Conservation (phyloP, 2,797 vertebrate species). For the Austrolebias charrua region DNA sequence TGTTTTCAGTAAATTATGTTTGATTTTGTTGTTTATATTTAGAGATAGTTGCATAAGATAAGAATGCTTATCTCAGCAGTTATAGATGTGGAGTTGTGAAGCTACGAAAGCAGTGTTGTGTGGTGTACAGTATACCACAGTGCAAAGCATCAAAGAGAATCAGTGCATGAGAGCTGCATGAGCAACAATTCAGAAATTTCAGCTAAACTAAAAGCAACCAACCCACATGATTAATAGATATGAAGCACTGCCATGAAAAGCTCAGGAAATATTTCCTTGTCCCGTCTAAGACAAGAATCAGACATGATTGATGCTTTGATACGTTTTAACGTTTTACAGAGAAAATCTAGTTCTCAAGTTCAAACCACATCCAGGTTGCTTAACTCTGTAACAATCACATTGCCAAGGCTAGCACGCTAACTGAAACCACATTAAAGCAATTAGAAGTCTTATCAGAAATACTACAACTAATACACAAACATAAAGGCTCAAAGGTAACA, state of each 20-base stretch:
- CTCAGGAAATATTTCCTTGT: slow-evolving; percentile 67
- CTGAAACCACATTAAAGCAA: slow-evolving; percentile 71
- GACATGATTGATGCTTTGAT: slow-evolving; percentile 66
- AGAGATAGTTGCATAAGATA: slow-evolving; percentile 64
- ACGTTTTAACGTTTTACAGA: slow-evolving; percentile 61
- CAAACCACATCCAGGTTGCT: slow-evolving; percentile 67
- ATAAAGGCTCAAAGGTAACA: slow-evolving; percentile 70
- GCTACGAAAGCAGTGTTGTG: slow-evolving; percentile 27
- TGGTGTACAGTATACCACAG: slow-evolving; percentile 24
- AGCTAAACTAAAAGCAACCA: slow-evolving; percentile 37
- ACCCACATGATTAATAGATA: slow-evolving; percentile 62
- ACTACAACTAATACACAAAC: slow-evolving; percentile 74
- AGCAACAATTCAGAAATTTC: slow-evolving; percentile 45
- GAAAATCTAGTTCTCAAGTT: slow-evolving; percentile 58
- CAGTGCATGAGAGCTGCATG: slow-evolving; percentile 28
- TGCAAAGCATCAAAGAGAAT: slow-evolving; percentile 42
- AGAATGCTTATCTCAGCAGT: slow-evolving; percentile 75
- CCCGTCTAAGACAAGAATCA: slow-evolving; percentile 56
- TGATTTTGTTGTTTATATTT: slow-evolving; percentile 72
- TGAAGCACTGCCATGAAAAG: slow-evolving; percentile 42
- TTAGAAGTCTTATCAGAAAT: slow-evolving; percentile 72
- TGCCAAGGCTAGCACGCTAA: slow-evolving; percentile 52
- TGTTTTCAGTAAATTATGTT: slow-evolving; percentile 45
- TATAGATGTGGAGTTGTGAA: slow-evolving; percentile 46
- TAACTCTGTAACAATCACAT: slow-evolving; percentile 31